Evolutionary conservation across 2,888 invertebrate genomes (phyloP).

Genomic region (Parthenolecanium corni): DNA sequence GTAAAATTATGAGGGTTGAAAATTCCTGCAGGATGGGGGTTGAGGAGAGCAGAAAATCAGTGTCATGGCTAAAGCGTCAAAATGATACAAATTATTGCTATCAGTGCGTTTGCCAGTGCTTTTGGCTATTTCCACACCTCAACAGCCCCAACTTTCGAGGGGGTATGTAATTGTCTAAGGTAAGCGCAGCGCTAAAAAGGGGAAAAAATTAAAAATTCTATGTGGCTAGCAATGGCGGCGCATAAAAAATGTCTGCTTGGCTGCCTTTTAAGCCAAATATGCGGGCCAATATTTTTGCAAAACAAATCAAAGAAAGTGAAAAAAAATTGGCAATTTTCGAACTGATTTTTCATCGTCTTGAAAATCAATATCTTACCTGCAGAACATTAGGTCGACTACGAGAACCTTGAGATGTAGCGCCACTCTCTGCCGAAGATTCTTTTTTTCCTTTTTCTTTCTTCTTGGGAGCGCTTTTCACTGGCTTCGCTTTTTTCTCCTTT

Average conservation of each 20-base stretch:
- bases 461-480: constrained; percentile 41
- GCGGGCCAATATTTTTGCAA: neutral
- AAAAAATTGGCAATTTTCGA: neutral
- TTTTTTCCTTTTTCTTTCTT: constrained; percentile 51
- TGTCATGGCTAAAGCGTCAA: no score
- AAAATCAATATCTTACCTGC: constrained; percentile 1
- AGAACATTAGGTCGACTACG: constrained; percentile 10
- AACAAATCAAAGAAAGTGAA: neutral
- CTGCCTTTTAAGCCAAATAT: neutral
- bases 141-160: neutral
- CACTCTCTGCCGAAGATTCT: constrained; percentile 46
- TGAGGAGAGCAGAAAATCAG: no score
- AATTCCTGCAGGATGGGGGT: neutral
- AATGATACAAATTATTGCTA: no score
- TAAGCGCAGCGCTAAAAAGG: neutral
- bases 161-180: neutral
- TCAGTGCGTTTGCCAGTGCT: neutral
- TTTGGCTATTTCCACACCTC: neutral
- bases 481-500: constrained; percentile 38
- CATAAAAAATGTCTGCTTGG: neutral
- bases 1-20: neutral
- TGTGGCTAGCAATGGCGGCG: neutral
- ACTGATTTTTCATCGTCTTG: neutral
- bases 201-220: neutral
- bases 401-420: constrained; percentile 38